Conservation (phyloP, 2,797 vertebrate genomes). For the Gephyroberyx darwinii region DNA sequence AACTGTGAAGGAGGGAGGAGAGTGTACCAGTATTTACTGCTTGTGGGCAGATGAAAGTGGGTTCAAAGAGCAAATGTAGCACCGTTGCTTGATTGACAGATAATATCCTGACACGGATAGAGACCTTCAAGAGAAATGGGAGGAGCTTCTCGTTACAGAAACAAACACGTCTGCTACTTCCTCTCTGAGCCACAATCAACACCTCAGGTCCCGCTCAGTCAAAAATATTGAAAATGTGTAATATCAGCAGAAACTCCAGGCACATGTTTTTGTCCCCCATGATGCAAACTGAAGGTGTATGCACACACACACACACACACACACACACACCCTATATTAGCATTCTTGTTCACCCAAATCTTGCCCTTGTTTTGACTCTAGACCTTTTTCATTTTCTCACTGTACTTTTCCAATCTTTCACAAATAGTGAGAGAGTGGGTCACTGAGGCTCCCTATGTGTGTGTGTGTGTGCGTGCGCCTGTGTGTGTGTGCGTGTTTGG, state of each 20-base stretch:
- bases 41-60: not conserved
- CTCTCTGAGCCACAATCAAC: not conserved
- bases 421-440: constrained; percentile 36
- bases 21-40: not conserved
- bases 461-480: constrained; percentile 30
- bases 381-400: not conserved
- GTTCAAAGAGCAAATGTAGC: constrained; percentile 12
- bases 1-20: not conserved
- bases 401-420: not conserved
- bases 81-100: not conserved
- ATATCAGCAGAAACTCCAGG: no score
- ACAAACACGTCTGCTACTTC: not conserved
- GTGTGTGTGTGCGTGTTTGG: constrained; percentile 66
- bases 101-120: not conserved
- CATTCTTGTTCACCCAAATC: not conserved
- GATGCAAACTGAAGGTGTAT: no score
- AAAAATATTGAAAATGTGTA: no score
- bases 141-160: not conserved
- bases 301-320: not conserved
- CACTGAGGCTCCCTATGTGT: constrained; percentile 44
- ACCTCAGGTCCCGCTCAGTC: no score
- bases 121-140: not conserved
- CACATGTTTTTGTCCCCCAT: no score
- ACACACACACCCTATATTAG: not conserved
- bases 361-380: not conserved